Percentiles rank a stretch among this genome's conserved stretches.
Evolutionary conservation across 1,140 invertebrate genomes (phyloP).

Genomic region (Parapsyche elsis): DNA sequence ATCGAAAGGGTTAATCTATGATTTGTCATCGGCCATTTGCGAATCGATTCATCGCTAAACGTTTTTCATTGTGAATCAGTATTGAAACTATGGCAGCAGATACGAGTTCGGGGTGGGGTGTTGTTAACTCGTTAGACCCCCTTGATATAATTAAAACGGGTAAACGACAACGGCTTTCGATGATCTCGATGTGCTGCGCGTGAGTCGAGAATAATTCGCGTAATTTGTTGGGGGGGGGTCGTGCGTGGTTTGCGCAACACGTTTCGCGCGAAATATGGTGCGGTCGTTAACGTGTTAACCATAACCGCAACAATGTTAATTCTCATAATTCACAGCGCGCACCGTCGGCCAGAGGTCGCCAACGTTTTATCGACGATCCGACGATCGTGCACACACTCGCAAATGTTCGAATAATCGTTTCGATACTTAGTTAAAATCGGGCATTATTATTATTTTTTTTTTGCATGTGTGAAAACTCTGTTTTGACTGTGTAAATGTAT

Average conservation of each 20-base stretch:
- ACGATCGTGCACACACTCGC: not conserved
- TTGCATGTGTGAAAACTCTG: too few species aligned
- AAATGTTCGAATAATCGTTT: too few species aligned
- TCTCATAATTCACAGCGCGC: conserved; percentile 16
- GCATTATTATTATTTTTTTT: too few species aligned
- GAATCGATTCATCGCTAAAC: too few species aligned
- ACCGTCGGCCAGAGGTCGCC: not conserved
- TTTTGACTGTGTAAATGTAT: too few species aligned
- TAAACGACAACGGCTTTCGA: not conserved
- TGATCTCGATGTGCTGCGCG: not conserved
- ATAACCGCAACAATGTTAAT: conserved; percentile 30
- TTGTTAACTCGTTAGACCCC: not conserved
- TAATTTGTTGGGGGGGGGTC: not conserved
- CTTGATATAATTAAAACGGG: not conserved
- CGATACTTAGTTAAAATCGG: too few species aligned
- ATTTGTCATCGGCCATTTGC: too few species aligned
- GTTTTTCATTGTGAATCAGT: too few species aligned
- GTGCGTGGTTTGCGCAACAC: not conserved
- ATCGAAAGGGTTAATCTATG: too few species aligned
- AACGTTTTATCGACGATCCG: not conserved
- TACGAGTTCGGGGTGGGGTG: too few species aligned
- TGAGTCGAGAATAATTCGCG: conserved; percentile 19
- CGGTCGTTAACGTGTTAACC: conserved; percentile 33
- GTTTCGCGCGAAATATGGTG: conserved; percentile 19
- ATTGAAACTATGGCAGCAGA: too few species aligned